Conservation (phyloP, 2,888 invertebrate species). For the Charanyca ferruginea region DNA sequence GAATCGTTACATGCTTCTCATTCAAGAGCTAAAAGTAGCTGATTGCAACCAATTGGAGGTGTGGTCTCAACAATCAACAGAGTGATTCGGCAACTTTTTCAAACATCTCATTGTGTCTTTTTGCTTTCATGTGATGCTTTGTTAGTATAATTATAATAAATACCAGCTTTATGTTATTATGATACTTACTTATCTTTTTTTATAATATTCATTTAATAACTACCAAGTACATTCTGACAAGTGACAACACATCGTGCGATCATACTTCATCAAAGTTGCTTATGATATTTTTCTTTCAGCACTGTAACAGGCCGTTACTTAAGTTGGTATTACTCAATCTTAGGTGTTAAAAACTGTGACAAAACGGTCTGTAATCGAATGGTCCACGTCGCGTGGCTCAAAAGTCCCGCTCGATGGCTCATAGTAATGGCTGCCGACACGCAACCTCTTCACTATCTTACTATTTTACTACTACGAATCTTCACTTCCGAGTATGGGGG, state of each 20-base stretch:
- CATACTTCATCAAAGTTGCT: constrained; percentile 27
- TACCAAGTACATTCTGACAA: neutral
- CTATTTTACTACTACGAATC: constrained; percentile 61
- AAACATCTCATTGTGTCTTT: constrained; percentile 11
- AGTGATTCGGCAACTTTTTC: constrained; percentile 48
- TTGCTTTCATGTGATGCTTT: constrained; percentile 16
- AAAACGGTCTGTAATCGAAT: constrained; percentile 46
- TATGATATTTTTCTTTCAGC: constrained; percentile 18
- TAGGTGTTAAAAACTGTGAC: constrained; percentile 49
- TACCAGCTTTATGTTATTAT: neutral
- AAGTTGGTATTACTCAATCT: constrained; percentile 38
- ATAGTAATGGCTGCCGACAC: constrained; percentile 65
- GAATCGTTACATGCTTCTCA: constrained; percentile 32
- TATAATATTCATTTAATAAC: neutral
- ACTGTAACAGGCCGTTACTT: neutral
- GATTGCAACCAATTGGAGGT: constrained; percentile 51
- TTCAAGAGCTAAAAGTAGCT: constrained; percentile 31
- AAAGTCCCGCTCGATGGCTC: constrained; percentile 66
- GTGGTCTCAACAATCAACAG: constrained; percentile 43
- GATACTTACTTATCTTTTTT: neutral
- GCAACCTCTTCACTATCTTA: constrained; percentile 63
- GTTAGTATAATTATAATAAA: constrained; percentile 19
- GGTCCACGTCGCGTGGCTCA: constrained; percentile 58
- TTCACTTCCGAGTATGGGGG: constrained; percentile 60
- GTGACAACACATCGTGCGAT: constrained; percentile 13